Evolutionary conservation across 23 tunicate genomes (phyloP).

Genomic region (Ascidia mentula): DNA sequence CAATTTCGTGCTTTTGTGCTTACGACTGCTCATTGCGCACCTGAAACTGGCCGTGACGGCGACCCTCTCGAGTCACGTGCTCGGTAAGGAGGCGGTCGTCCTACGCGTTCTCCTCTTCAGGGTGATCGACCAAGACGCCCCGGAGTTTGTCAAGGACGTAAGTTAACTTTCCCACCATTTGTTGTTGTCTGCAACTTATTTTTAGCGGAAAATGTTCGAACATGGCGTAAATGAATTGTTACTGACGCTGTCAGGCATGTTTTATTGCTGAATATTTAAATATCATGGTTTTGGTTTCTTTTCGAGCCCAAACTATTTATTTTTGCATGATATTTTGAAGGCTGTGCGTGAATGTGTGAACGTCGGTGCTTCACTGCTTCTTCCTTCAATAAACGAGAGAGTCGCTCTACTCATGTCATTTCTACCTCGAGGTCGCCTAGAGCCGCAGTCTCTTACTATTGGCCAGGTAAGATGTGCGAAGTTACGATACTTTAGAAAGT

Average conservation of each 20-base stretch:
- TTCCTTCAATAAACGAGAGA: conserved; percentile 84
- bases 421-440: conserved; percentile 47
- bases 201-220: not conserved
- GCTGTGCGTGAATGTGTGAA: conserved; percentile 74
- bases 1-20: conserved; percentile 69
- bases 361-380: conserved; percentile 84
- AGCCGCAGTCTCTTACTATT: conserved; percentile 35
- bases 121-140: conserved; percentile 82
- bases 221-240: not conserved
- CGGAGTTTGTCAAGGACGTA: conserved; percentile 60
- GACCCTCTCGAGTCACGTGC: conserved; percentile 55
- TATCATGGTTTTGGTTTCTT: no score
- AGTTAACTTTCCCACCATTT: not conserved
- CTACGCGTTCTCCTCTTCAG: conserved; percentile 66
- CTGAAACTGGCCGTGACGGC: conserved; percentile 67
- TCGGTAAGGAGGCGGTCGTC: conserved; percentile 48
- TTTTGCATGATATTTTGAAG: conserved; percentile 17
- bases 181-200: not conserved
- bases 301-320: no score
- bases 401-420: conserved; percentile 56
- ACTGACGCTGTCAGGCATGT: no score
- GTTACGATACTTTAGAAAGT: no score
- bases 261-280: no score
- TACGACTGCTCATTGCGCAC: conserved; percentile 63
- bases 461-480: conserved; percentile 69